Conservation (phyloP, 2,888 invertebrate species). For the Rhamnusium bicolor region DNA sequence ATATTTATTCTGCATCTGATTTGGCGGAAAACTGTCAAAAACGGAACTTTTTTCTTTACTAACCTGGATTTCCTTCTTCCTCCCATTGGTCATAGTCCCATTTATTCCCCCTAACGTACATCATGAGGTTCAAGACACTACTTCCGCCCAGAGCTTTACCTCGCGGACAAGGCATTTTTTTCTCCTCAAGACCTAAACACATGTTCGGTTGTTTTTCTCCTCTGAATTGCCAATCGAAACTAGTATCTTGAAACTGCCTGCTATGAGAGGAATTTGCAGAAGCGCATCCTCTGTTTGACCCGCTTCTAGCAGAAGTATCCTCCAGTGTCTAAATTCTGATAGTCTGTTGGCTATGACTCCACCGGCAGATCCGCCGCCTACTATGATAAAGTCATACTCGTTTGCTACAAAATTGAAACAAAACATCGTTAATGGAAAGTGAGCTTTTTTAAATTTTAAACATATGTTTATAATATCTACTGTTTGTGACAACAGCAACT, state of each 20-base stretch:
- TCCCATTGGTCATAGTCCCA: conserved; percentile 81
- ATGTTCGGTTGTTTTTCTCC: conserved; percentile 61
- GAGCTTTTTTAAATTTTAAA: no score
- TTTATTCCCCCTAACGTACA: conserved; percentile 83
- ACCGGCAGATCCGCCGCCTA: conserved; percentile 72
- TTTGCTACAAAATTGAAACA: conserved; percentile 39
- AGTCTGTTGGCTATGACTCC: conserved; percentile 72
- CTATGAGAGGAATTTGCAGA: conserved; percentile 71
- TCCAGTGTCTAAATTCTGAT: conserved; percentile 69
- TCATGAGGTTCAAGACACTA: conserved; percentile 78
- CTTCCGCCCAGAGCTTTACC: conserved; percentile 77
- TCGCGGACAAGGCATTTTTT: conserved; percentile 71
- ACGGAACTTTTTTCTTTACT: neutral
- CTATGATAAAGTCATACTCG: conserved; percentile 70
- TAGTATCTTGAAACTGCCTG: conserved; percentile 25
- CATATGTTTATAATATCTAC: no score
- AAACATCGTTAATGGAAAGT: no score
- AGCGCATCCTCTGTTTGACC: conserved; percentile 64
- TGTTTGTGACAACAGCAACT: no score
- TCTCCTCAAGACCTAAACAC: conserved; percentile 41
- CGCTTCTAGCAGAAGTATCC: conserved; percentile 60
- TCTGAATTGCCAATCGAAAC: conserved; percentile 69
- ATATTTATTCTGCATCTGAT: no score
- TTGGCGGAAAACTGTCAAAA: no score
- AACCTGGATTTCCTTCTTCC: conserved; percentile 75